phyloP scores from a whole-genome alignment of 1,140 invertebrate genomes.

The Tenebrio molitor region DNA sequence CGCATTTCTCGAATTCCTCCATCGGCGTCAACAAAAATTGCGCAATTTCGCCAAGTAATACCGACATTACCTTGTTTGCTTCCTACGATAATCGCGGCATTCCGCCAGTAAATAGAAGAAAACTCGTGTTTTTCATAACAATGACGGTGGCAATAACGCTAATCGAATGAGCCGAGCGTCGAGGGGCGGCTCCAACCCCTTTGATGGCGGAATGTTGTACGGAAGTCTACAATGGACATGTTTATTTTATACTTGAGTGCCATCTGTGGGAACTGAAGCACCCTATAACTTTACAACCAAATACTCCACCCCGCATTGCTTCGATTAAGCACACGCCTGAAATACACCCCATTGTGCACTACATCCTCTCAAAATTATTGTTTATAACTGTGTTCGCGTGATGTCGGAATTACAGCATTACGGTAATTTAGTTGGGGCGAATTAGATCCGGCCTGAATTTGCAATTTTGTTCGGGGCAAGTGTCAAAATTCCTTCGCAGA shows the following conservation, averaged over 20 bases:
- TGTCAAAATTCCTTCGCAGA: background rate
- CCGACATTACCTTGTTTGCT: background rate
- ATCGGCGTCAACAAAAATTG: slow-evolving; percentile 1
- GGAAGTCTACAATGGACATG: slow-evolving; percentile 7
- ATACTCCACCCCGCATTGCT: background rate
- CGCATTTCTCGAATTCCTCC: background rate
- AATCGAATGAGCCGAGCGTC: background rate
- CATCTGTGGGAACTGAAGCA: slow-evolving; percentile 12
- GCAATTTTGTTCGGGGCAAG: background rate
- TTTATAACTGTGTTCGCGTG: background rate
- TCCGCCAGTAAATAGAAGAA: background rate
- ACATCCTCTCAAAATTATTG: background rate
- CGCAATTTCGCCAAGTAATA: background rate
- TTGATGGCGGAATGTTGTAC: background rate
- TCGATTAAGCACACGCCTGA: slow-evolving; percentile 5
- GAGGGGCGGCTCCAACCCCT: background rate
- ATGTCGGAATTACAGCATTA: background rate
- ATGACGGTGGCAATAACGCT: background rate
- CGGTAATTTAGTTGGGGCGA: background rate
- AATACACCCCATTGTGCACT: slow-evolving; percentile 4
- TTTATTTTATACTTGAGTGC: slow-evolving; percentile 13
- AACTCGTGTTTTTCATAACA: background rate
- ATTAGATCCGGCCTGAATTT: background rate
- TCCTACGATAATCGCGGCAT: background rate
- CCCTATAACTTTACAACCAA: slow-evolving; percentile 14